phyloP scores from a whole-genome alignment of 2,888 invertebrate species.

The Dorcus hopei region DNA sequence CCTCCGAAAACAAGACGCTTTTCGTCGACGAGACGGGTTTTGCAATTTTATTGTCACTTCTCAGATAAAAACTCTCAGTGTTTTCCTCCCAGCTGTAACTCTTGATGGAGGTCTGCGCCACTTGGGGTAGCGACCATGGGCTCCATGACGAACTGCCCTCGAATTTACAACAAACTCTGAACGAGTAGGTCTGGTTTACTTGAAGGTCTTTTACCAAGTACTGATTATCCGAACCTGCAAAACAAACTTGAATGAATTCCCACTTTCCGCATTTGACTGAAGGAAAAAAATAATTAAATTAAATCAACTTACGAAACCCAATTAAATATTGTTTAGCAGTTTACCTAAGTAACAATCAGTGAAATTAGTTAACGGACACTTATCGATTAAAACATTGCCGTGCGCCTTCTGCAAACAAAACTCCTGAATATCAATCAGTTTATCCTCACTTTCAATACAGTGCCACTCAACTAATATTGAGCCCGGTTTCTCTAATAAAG shows the following conservation, averaged over 20 bases:
- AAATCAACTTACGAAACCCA: neutral
- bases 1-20: conserved; percentile 50
- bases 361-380: conserved; percentile 40
- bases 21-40: conserved; percentile 41
- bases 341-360: conserved; percentile 48
- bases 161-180: conserved; percentile 54
- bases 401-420: conserved; percentile 49
- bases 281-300: neutral
- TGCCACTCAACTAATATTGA: conserved; percentile 55
- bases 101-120: conserved; percentile 49
- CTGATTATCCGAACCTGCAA: conserved; percentile 47
- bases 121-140: conserved; percentile 54
- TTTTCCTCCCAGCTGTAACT: conserved; percentile 52
- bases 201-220: conserved; percentile 52
- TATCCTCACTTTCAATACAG: conserved; percentile 46
- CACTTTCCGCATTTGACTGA: too few relatives aligned
- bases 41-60: conserved; percentile 53
- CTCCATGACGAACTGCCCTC: conserved; percentile 50
- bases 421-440: conserved; percentile 47
- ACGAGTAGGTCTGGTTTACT: conserved; percentile 50
- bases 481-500: conserved; percentile 53
- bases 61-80: conserved; percentile 46
- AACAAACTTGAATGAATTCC: too few relatives aligned
- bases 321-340: neutral
- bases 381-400: conserved; percentile 43